phyloP scores from a whole-genome alignment of 2,113 vertebrate genomes.

The Toxotes chatareus region DNA sequence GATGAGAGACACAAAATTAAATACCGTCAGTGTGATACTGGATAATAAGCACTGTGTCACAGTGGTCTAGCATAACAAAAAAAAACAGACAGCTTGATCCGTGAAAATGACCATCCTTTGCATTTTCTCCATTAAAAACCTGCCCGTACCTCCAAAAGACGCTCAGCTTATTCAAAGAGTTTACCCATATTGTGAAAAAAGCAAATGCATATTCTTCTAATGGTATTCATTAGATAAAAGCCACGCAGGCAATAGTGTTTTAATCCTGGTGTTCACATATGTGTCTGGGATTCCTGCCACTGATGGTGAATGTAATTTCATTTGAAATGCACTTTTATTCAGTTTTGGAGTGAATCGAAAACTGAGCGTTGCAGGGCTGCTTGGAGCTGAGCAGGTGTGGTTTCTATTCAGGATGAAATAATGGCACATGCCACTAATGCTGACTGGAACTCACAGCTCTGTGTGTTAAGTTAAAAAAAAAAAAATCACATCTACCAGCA shows the following conservation, averaged over 20 bases:
- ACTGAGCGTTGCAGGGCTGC: too few species aligned
- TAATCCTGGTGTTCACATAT: too few species aligned
- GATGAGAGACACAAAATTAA: constrained; percentile 43
- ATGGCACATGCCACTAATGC: too few species aligned
- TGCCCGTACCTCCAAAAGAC: background rate
- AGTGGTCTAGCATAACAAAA: constrained; percentile 1
- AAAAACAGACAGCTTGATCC: constrained; percentile 13
- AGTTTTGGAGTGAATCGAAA: too few species aligned
- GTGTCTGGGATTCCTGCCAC: too few species aligned
- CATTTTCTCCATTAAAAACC: constrained; percentile 20
- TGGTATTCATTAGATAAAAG: background rate
- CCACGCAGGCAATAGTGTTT: background rate
- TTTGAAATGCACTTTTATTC: too few species aligned
- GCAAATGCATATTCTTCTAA: background rate
- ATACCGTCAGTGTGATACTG: constrained; percentile 30
- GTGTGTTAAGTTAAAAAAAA: background rate
- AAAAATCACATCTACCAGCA: background rate
- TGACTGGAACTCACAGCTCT: background rate
- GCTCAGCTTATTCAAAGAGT: constrained; percentile 9
- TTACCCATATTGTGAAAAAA: background rate
- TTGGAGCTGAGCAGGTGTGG: too few species aligned
- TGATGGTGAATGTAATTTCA: too few species aligned
- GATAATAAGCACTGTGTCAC: constrained; percentile 52
- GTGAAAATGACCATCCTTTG: constrained; percentile 18
- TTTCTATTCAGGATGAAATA: too few species aligned